These are phyloP conservation scores for Drosophila sp. DNA, from an alignment of 1,140 invertebrate genomes.

Conservation along the genomic window DNA sequence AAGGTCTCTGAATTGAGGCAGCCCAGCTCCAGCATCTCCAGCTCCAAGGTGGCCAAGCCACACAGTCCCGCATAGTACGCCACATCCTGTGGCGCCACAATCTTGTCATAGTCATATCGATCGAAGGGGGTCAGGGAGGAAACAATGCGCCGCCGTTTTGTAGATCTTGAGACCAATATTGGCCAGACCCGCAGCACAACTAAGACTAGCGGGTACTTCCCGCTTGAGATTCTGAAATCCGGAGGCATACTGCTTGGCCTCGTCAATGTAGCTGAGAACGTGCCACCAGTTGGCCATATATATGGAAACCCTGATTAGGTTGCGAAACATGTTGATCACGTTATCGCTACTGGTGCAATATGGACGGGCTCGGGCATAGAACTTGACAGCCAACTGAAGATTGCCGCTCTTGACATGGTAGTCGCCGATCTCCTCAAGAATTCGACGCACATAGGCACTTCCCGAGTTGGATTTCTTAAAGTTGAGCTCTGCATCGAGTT, in stretches of 20 bases:
- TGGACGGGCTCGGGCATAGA: conserved; percentile 56
- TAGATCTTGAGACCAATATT: conserved; percentile 62
- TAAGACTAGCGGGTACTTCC: conserved; percentile 48
- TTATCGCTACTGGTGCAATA: conserved; percentile 69
- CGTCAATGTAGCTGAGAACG: conserved; percentile 68
- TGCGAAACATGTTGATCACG: conserved; percentile 64
- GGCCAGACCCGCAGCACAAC: conserved; percentile 62
- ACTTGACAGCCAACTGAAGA: conserved; percentile 61
- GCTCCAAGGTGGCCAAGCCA: conserved; percentile 56
- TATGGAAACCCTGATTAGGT: conserved; percentile 63
- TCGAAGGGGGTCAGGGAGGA: conserved; percentile 45
- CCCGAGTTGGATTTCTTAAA: conserved; percentile 66
- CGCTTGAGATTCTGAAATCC: conserved; percentile 42
- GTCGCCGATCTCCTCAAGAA: conserved; percentile 69
- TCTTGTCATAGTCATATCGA: conserved; percentile 56
- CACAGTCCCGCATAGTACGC: conserved; percentile 56
- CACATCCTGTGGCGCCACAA: conserved; percentile 63
- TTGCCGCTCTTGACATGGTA: conserved; percentile 67
- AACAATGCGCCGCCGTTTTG: conserved; percentile 59
- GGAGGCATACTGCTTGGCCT: conserved; percentile 62
- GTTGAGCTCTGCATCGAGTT: conserved; percentile 65
- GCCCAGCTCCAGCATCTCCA: conserved; percentile 17
- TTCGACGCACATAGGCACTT: conserved; percentile 52
- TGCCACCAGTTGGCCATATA: conserved; percentile 75
- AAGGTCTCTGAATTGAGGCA: conserved; percentile 46